A percentile compares a stretch with the other conserved stretches of the same genome.
phyloP scores from a whole-genome alignment of 2,888 invertebrate species.

The Invenusta paracnida region DNA sequence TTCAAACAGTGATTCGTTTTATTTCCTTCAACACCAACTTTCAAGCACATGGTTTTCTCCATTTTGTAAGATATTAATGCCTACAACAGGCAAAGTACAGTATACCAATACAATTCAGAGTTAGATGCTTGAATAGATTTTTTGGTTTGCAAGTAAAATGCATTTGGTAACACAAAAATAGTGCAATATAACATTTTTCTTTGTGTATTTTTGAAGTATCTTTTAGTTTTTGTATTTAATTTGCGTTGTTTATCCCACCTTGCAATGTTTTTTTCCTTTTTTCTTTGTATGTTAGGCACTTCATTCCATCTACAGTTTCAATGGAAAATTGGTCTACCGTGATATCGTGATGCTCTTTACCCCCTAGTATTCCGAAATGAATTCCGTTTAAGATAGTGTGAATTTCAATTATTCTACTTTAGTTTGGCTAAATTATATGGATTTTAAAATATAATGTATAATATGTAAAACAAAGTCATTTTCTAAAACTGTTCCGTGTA shows the following conservation, averaged over 20 bases:
- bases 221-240: constrained; percentile 27
- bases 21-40: constrained; percentile 16
- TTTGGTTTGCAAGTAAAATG: constrained; percentile 22
- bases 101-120: neutral
- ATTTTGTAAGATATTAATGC: constrained; percentile 39
- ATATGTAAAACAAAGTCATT: too few species aligned
- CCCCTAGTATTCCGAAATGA: constrained; percentile 14
- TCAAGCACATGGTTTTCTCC: constrained; percentile 7
- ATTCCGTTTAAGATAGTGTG: neutral
- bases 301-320: neutral
- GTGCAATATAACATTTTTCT: constrained; percentile 1
- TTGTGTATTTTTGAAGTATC: constrained; percentile 21
- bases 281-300: constrained; percentile 27
- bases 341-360: neutral
- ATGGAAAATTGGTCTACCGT: constrained; percentile 11
- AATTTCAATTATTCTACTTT: neutral
- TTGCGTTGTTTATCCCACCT: constrained; percentile 25
- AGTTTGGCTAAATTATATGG: too few species aligned
- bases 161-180: neutral
- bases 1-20: constrained; percentile 23
- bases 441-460: too few species aligned
- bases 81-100: neutral
- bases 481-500: too few species aligned
- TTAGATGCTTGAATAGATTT: neutral
- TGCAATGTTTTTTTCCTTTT: constrained; percentile 5